Conservation (phyloP, 2,888 invertebrate genomes). For the Drosophila helvetica region DNA sequence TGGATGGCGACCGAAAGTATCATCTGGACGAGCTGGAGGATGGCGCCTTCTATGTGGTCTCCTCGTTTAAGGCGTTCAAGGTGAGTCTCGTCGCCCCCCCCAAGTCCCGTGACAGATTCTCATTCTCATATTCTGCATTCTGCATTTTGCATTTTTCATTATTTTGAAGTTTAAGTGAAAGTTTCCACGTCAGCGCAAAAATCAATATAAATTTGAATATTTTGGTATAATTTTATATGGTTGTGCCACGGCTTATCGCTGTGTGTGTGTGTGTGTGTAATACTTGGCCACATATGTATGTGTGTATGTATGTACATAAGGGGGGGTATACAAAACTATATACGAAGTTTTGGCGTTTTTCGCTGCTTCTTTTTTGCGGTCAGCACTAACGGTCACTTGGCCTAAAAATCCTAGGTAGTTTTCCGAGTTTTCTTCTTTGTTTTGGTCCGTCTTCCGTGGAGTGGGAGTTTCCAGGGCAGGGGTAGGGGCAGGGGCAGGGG, state of each 20-base stretch:
- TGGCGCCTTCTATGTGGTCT: conserved; percentile 96
- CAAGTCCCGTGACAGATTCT: conserved; percentile 6
- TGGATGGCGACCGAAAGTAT: conserved; percentile 94
- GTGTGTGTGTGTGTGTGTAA: conserved; percentile 20
- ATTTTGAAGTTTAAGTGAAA: conserved; percentile 59
- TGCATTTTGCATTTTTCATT: conserved; percentile 1
- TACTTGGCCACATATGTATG: too few relatives aligned
- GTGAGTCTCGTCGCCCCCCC: conserved; percentile 84
- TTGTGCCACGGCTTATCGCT: conserved; percentile 7
- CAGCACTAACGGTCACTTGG: conserved; percentile 62
- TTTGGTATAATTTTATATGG: conserved; percentile 70
- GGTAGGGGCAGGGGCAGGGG: neutral
- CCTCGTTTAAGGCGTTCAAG: conserved; percentile 96
- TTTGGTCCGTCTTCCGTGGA: conserved; percentile 56
- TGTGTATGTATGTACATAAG: conserved; percentile 2
- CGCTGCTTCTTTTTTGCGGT: conserved; percentile 61
- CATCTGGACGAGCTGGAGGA: conserved; percentile 94
- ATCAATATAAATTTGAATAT: conserved; percentile 83
- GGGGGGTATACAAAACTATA: conserved; percentile 57
- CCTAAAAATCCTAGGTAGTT: conserved; percentile 66
- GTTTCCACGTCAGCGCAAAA: conserved; percentile 76
- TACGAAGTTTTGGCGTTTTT: conserved; percentile 45
- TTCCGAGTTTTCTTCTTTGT: conserved; percentile 49
- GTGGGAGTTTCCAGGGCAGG: conserved; percentile 17
- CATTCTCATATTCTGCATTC: conserved; percentile 5